Conservation (phyloP, 2,797 vertebrate genomes). For the Syncerus caffer region DNA sequence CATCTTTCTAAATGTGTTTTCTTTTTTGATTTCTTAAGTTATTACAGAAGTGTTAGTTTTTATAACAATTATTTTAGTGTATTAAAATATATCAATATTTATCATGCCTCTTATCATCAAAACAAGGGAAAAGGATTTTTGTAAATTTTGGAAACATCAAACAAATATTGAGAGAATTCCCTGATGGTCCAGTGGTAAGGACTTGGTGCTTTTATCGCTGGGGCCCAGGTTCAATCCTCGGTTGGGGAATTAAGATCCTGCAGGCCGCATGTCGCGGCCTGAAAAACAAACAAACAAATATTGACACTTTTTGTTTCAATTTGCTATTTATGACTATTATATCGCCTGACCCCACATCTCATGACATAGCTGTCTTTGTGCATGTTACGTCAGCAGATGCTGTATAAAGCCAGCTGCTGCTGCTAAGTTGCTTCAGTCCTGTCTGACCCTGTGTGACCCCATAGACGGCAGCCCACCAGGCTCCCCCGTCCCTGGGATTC, state of each 20-base stretch:
- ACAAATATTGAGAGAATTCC: neutral
- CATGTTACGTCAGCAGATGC: neutral
- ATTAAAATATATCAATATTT: neutral
- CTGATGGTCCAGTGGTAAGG: neutral
- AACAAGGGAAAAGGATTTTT: neutral
- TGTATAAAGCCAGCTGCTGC: neutral
- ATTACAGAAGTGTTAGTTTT: slow-evolving; percentile 15
- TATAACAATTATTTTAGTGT: neutral
- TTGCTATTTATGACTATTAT: neutral
- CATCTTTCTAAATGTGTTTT: neutral
- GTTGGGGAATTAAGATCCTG: neutral
- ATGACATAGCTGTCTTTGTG: neutral
- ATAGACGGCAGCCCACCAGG: neutral
- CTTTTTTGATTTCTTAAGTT: neutral
- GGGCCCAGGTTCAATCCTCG: neutral
- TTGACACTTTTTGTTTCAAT: neutral
- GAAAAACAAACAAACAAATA: neutral
- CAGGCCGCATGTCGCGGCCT: neutral
- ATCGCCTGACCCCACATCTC: neutral
- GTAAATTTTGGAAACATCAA: neutral
- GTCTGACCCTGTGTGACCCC: neutral
- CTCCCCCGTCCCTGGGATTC: neutral
- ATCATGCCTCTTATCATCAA: neutral
- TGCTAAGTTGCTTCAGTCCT: neutral
- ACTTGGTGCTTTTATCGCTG: neutral